Base-by-base conservation (phyloP, 2,888 invertebrate genomes). In the Synergus laeviventris region DNA sequence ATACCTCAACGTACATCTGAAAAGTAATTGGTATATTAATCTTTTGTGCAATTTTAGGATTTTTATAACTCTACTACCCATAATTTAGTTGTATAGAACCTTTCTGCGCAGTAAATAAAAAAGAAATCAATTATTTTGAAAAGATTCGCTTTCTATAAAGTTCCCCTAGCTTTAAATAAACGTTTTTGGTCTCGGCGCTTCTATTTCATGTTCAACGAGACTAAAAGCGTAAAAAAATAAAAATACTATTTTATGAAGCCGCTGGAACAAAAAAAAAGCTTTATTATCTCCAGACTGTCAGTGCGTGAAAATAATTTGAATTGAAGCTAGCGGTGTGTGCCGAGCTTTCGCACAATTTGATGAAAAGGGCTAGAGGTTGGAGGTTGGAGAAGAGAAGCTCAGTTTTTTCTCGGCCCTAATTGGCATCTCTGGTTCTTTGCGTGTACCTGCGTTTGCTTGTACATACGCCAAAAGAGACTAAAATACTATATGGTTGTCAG, bases 331-430 rank as follows among this genome's bases (percentile, higher is more conserved):
- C 21, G 39, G 9, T 16, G 70, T n/a, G 49, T 14, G 31, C 31
- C 1, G 56, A 21, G 56, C 18, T 21, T 18, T 56, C 70, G 70
- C 49, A 70, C 31, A 49, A 70, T 70, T 70, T 49, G n/a, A 70
- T 70, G 49, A 49, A 70, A 45, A 70, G 70, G 14, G 49, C 49
- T 70, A 49, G 12, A 49, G 45, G 45, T 39, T 64, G 18, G 39
- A 39, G 49, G 31, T 31, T 49, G 70, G 12, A 49, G 49, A 16
- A 45, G 49, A 45, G 49, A 70, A 49, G n/a, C 31, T 49, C 70
- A 36, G 70, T 70, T 49, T 70, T 70, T 70, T 49, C 70, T 70
- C 70, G 70, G n/a, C 18, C 31, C 70, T 70, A 70, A 70, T 70
- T 70, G 70, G 70, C 49, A 31, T 70, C 70, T 70, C 70, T 70